phyloP scores from a whole-genome alignment of 2,888 invertebrate species.

The Tryphoninae sp. region DNA sequence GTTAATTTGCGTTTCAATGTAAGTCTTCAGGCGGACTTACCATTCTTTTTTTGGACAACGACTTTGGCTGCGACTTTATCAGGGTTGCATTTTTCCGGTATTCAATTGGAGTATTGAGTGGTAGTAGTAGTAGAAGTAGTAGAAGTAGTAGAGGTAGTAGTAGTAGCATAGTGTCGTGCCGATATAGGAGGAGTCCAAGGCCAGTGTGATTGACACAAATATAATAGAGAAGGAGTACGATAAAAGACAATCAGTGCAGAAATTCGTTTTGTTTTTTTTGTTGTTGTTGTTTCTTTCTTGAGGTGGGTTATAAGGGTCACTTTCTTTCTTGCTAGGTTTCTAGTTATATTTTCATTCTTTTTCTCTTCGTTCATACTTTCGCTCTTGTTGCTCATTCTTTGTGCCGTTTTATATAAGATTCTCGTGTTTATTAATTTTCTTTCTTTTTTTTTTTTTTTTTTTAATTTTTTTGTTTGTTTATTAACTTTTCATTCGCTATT shows the following conservation, averaged over 20 bases:
- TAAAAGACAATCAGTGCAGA: conserved; percentile 80
- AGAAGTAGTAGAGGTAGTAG: conserved; percentile 74
- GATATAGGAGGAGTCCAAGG: conserved; percentile 81
- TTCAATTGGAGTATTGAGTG: conserved; percentile 80
- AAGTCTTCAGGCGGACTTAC: conserved; percentile 82
- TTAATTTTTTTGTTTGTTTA: not conserved
- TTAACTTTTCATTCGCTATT: conserved; percentile 19
- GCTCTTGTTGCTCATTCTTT: conserved; percentile 38
- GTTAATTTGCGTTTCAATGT: conserved; percentile 76
- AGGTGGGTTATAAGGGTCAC: conserved; percentile 29
- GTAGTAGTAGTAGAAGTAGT: conserved; percentile 79
- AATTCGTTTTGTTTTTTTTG: conserved; percentile 62
- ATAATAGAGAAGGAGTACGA: conserved; percentile 81
- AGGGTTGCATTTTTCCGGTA: conserved; percentile 79
- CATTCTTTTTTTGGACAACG: conserved; percentile 82
- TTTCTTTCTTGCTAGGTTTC: conserved; percentile 48
- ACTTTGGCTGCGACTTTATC: conserved; percentile 82
- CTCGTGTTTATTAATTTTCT: not conserved
- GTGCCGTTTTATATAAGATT: conserved; percentile 43
- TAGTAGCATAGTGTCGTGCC: conserved; percentile 81
- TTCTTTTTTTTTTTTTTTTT: not conserved
- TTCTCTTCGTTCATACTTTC: conserved; percentile 50
- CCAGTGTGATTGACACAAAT: conserved; percentile 81
- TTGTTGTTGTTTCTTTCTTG: conserved; percentile 12
- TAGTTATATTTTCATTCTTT: conserved; percentile 17